Percentiles rank a stretch among this genome's conserved stretches.
Conservation (phyloP, 2,888 invertebrate species). For the Cheilosia urbana region DNA sequence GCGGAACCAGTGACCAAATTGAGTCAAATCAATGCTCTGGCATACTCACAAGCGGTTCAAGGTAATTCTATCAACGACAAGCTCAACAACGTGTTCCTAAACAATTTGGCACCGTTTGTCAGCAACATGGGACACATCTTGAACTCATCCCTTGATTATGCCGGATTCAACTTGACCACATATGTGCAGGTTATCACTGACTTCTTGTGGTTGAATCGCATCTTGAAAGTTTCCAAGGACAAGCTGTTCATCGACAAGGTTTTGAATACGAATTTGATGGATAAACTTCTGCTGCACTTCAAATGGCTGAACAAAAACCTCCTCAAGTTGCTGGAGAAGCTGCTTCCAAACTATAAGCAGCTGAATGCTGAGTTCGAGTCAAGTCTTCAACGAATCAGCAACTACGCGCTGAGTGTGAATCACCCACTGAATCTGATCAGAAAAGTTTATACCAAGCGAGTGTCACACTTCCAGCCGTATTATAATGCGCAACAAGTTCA, state of each 20-base stretch:
- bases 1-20: slow-evolving; percentile 74
- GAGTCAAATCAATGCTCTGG: slow-evolving; percentile 78
- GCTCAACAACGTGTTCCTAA: slow-evolving; percentile 80
- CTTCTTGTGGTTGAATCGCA: slow-evolving; percentile 81
- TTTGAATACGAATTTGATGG: slow-evolving; percentile 85
- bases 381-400: slow-evolving; percentile 76
- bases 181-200: slow-evolving; percentile 78
- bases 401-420: slow-evolving; percentile 78
- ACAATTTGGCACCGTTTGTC: slow-evolving; percentile 78
- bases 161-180: slow-evolving; percentile 77
- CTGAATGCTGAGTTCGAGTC: slow-evolving; percentile 73
- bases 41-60: slow-evolving; percentile 81
- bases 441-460: slow-evolving; percentile 80
- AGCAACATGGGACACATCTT: slow-evolving; percentile 75
- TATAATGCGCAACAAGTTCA: slow-evolving; percentile 79
- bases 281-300: slow-evolving; percentile 88
- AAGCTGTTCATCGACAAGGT: slow-evolving; percentile 80
- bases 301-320: slow-evolving; percentile 90
- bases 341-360: slow-evolving; percentile 71
- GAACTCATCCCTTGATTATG: slow-evolving; percentile 75
- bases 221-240: slow-evolving; percentile 78
- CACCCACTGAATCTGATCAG: slow-evolving; percentile 80
- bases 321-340: slow-evolving; percentile 79
- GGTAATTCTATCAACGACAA: slow-evolving; percentile 78
- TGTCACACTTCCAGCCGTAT: slow-evolving; percentile 81